Evolutionary conservation across 1,140 invertebrate species (phyloP), one percentile per base, ranked within the genome.

Genomic region (Bombus cullumanus): DNA sequence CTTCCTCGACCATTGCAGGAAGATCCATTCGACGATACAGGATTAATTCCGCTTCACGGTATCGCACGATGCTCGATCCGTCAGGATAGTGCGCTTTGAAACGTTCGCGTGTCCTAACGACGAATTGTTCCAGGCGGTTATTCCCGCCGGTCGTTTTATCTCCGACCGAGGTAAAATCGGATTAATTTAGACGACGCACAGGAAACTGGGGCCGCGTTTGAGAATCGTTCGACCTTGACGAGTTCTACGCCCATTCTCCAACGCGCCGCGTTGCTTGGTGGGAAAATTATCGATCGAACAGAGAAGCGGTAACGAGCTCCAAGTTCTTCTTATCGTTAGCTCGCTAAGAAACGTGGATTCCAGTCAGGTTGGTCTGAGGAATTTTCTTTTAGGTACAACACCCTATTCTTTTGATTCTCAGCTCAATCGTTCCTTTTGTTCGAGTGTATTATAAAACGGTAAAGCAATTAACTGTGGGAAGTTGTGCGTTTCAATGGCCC

Each of bases 11-110:
- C 28, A 5, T 41, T 71, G 0, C 25, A 28, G 34, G 8, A 39
- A 31, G 34, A 39, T 25, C 10, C 34, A 47, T 25, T 75, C 72
- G 53, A 76, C 43, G 72, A 62, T 39, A 53, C 72, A 43, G 64
- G 72, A 88, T 86, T 88, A 88, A 86, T 86, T 82, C 84, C 77
- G 34, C 75, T 86, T 77, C 43, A 86, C 73, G 84, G 69, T 59
- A 72, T 83, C 78, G 41, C 13, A 25, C 57, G 37, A 62, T 73
- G 66, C 28, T 78, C 39, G 62, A 66, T 37, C 2, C 31, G 12
- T 8, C 37, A 15, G 39, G 59, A n/a, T 28, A 28, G 34, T 22
- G 13, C 39, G 39, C 41, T n/a, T 47, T 18, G 57, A n/a, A 37
- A 39, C 53, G 75, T 8, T 53, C 41, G 12, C 15, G 31, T 34